phyloP scores from a whole-genome alignment of 2,797 vertebrate species.

The Diplodus puntazzo region DNA sequence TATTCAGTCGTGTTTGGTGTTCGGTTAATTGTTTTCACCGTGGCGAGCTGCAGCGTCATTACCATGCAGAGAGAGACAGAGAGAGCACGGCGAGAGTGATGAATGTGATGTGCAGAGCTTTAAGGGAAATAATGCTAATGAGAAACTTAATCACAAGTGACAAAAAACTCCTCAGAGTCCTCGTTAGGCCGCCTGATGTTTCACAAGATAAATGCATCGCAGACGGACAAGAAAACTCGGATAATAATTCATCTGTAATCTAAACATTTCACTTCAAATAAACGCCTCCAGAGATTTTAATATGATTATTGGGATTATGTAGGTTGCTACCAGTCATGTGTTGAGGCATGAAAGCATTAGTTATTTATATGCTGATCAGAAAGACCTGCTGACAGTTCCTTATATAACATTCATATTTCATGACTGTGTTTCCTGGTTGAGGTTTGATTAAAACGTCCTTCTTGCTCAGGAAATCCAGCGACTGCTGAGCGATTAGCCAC shows the following conservation, averaged over 20 bases:
- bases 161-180: constrained; percentile 33
- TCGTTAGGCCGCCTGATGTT: constrained; percentile 21
- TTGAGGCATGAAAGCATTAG: constrained; percentile 43
- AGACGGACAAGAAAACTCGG: background rate
- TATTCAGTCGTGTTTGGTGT: constrained; percentile 19
- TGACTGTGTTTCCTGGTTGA: constrained; percentile 52
- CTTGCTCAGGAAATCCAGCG: constrained; percentile 52
- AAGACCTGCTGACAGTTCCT: constrained; percentile 39
- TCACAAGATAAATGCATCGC: constrained; percentile 7
- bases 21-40: constrained; percentile 31
- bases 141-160: constrained; percentile 47
- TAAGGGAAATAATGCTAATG: constrained; percentile 45
- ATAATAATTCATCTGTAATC: background rate
- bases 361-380: constrained; percentile 50
- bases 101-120: constrained; percentile 35
- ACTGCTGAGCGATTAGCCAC: constrained; percentile 55
- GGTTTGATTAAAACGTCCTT: constrained; percentile 68
- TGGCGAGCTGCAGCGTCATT: constrained; percentile 31
- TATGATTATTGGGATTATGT: background rate
- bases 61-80: constrained; percentile 17
- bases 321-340: background rate
- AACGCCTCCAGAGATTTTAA: background rate
- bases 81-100: constrained; percentile 17
- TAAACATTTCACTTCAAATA: background rate
- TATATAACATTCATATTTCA: constrained; percentile 64